Evolutionary conservation across 1,140 invertebrate species (phyloP), one percentile per base, ranked within the genome.

Genomic region (Liolophura sinensis): DNA sequence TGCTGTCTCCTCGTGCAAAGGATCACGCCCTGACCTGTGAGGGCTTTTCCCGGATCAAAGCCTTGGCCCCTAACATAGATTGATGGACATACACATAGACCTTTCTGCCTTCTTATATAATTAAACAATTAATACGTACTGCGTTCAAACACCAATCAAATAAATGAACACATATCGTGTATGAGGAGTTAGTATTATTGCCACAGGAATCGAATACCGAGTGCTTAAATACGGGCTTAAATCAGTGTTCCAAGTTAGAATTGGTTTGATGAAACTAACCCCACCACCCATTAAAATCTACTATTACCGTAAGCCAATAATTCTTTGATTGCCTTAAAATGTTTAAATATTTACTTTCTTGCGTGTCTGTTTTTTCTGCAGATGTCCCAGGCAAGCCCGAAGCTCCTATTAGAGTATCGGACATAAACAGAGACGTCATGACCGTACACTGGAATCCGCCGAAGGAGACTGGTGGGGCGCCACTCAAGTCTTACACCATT

Each of bases 381-480:
- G 92, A 95, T 84, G 92, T 93, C 1, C 95, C 95, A 18, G 93
- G 94, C 79, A 5, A 89, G 90, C 89, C 95, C 68, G 94, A 96
- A 9, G 96, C 98, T 76, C 91, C 93, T 74, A 95, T 97, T 16
- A 93, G 94, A 76, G 89, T 96, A 0, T 95, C 97, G 77, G 90
- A 95, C 64, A 91, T 98, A 55, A 96, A 93, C 0, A 96, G 92
- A 73, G 93, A 97, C 77, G 95, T 93, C 64, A 95, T 97, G 11
- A 96, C 94, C 0, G 79, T 99, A 1, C 94, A 93, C 0, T 99
- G 97, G 97, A 89, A 75, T 89, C 93, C 84, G 77, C 97, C 97
- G 6, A 89, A 92, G 73, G 91, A 90, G 79, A 95, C 99, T 83
- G 97, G 97, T 62, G 96, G 96, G 58, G 89, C 93, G 22, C 94